These are phyloP conservation scores for Sebastes trivittatus DNA, from an alignment of 2,797 vertebrate species.

Conservation along the genomic window DNA sequence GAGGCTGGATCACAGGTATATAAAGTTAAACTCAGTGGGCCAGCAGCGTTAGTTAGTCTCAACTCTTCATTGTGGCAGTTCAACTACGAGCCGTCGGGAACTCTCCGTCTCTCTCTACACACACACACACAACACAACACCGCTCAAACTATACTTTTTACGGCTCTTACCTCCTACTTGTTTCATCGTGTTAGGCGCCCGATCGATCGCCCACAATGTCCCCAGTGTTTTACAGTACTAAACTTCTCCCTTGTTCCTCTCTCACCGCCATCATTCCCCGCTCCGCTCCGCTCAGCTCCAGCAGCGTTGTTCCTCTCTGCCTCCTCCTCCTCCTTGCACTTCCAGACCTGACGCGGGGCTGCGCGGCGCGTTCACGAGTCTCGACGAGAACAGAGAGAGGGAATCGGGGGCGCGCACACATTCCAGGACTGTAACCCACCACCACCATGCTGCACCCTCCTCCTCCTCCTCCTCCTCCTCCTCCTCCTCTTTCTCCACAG, in stretches of 20 bases:
- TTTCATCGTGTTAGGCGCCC: slow-evolving; percentile 50
- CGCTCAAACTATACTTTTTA: slow-evolving; percentile 6
- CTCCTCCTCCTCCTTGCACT: slow-evolving; percentile 43
- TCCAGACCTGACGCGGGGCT: slow-evolving; percentile 78
- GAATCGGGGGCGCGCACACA: slow-evolving; percentile 77
- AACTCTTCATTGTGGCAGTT: slow-evolving; percentile 69
- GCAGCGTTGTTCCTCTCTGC: slow-evolving; percentile 63
- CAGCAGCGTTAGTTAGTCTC: slow-evolving; percentile 5
- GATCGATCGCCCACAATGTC: slow-evolving; percentile 36
- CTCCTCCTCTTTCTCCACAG: slow-evolving; percentile 34
- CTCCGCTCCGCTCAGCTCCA: slow-evolving; percentile 36
- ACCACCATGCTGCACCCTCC: slow-evolving; percentile 31
- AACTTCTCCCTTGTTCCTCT: slow-evolving; percentile 76
- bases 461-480: not conserved
- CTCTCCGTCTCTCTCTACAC: not conserved
- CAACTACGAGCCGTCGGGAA: slow-evolving; percentile 38
- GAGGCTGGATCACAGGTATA: not conserved
- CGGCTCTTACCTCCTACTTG: slow-evolving; percentile 67
- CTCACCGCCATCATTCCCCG: slow-evolving; percentile 81
- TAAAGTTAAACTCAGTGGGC: slow-evolving; percentile 37
- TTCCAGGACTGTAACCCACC: slow-evolving; percentile 78
- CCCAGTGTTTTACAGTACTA: slow-evolving; percentile 52
- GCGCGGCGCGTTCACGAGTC: slow-evolving; percentile 72
- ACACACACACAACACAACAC: not conserved
- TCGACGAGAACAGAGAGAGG: slow-evolving; percentile 33